Percentiles rank a stretch among this genome's conserved stretches.
Conservation (phyloP, 53 echinoderm and acorn worm species). For the Paelopatides confundens region DNA sequence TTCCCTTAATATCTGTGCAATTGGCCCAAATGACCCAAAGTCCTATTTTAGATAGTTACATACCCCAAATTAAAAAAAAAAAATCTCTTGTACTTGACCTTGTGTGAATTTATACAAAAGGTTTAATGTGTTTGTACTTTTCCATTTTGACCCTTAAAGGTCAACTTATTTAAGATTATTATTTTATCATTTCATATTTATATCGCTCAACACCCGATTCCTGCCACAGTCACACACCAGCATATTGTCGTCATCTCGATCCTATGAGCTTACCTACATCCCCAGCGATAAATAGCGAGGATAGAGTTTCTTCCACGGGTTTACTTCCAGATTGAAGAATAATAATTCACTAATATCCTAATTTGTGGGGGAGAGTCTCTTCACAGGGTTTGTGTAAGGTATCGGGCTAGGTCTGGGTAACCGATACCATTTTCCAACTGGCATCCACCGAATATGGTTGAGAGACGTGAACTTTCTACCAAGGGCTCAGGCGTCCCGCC, state of each 20-base stretch:
- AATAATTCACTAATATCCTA: conserved; percentile 39
- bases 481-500: conserved; percentile 32
- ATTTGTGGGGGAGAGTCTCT: conserved; percentile 27
- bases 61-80: too few species aligned
- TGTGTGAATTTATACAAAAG: too few species aligned
- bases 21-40: too few species aligned
- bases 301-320: conserved; percentile 4
- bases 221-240: background rate
- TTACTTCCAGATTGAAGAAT: conserved; percentile 25
- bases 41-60: too few species aligned
- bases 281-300: conserved; percentile 8
- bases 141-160: background rate
- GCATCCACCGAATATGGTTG: conserved; percentile 31
- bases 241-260: background rate
- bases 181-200: background rate
- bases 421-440: conserved; percentile 26
- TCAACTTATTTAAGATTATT: background rate
- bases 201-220: background rate
- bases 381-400: conserved; percentile 44
- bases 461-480: conserved; percentile 24
- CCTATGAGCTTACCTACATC: conserved; percentile 4
- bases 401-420: conserved; percentile 27
- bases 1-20: too few species aligned
- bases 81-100: too few species aligned
- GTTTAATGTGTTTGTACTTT: too few species aligned